Percentiles rank a stretch among this genome's conserved stretches.
These are phyloP conservation scores for Paralinhomoeus sp. DNA, from an alignment of 2,888 invertebrate genomes.

Conservation along the genomic window DNA sequence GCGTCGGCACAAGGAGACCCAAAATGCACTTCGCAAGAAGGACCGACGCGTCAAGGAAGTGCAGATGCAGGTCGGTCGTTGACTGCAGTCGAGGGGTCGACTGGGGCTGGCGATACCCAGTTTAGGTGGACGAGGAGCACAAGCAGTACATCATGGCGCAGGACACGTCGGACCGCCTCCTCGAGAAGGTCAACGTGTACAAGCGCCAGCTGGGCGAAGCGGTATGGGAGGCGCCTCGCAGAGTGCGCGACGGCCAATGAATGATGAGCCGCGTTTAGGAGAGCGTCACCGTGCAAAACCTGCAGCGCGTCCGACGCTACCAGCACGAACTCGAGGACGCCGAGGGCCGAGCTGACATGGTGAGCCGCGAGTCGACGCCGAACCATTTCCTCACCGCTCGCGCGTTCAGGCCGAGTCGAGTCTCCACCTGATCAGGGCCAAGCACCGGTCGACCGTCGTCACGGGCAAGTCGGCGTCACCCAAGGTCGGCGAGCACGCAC, in stretches of 20 bases:
- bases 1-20: constrained; percentile 83
- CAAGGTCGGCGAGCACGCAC: constrained; percentile 7
- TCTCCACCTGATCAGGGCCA: constrained; percentile 77
- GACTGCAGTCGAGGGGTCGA: neutral
- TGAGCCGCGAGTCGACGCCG: neutral
- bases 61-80: constrained; percentile 63
- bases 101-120: too few species aligned
- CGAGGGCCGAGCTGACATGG: constrained; percentile 67
- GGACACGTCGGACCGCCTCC: constrained; percentile 40
- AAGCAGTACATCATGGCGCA: constrained; percentile 77
- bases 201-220: constrained; percentile 84
- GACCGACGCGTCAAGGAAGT: constrained; percentile 87
- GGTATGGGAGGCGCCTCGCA: constrained; percentile 31
- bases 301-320: constrained; percentile 88
- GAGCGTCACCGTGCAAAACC: constrained; percentile 41
- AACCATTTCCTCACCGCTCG: constrained; percentile 1
- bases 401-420: constrained; percentile 54
- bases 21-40: constrained; percentile 92
- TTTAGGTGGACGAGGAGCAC: constrained; percentile 62
- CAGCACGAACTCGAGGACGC: constrained; percentile 90
- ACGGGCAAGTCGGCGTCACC: constrained; percentile 13
- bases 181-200: constrained; percentile 68
- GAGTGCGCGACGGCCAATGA: too few species aligned
- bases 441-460: constrained; percentile 46
- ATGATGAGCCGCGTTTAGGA: constrained; percentile 17